Percentiles rank a stretch among this genome's conserved stretches.
Conservation (phyloP, 2,797 vertebrate genomes). For the Anisognathus igniventris region DNA sequence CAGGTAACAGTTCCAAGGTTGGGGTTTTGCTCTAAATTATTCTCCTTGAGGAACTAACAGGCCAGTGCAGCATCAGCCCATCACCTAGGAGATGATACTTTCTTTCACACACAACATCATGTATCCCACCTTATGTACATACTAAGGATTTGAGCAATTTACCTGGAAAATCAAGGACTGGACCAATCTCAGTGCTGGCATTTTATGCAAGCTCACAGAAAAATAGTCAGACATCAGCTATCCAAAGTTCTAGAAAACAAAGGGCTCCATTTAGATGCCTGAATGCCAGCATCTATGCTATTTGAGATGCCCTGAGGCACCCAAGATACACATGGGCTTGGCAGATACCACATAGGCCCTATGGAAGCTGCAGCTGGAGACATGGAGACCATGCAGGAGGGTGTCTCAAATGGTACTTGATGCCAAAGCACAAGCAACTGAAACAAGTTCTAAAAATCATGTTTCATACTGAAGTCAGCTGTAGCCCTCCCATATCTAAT, state of each 20-base stretch:
- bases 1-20: not conserved
- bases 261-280: slow-evolving; percentile 3
- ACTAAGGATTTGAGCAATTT: not conserved
- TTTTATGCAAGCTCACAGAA: not conserved
- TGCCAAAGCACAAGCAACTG: not conserved
- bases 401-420: not conserved
- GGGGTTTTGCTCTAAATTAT: not conserved
- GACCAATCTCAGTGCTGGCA: not conserved
- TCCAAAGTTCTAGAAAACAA: slow-evolving; percentile 29
- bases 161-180: not conserved
- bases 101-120: not conserved
- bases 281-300: not conserved
- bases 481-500: not conserved
- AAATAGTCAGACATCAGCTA: not conserved
- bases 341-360: not conserved
- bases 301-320: not conserved
- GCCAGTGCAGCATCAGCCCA: not conserved
- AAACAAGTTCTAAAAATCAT: not conserved
- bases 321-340: not conserved
- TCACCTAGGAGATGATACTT: not conserved
- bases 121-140: not conserved
- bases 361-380: not conserved
- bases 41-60: not conserved
- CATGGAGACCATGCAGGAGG: not conserved
- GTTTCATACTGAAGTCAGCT: not conserved